phyloP scores from a whole-genome alignment of 1,140 invertebrate species.

The Lutraria rhynchaena region DNA sequence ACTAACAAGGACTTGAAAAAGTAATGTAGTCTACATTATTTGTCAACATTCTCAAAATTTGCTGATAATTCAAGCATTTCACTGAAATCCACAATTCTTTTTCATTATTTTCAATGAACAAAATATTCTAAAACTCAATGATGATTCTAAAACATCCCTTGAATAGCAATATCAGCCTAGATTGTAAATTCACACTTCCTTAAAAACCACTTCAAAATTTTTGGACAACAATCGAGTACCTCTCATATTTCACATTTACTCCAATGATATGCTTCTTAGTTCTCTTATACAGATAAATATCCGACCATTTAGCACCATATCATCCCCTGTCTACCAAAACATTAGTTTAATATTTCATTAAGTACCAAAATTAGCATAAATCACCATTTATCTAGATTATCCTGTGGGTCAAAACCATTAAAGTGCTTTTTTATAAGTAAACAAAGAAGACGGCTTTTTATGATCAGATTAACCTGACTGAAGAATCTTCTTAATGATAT shows the following conservation, averaged over 20 bases:
- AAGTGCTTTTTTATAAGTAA: too few relatives aligned
- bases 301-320: slow-evolving; percentile 2
- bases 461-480: not conserved
- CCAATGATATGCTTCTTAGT: too few relatives aligned
- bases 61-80: too few relatives aligned
- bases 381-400: not conserved
- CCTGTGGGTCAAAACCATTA: too few relatives aligned
- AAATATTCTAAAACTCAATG: too few relatives aligned
- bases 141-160: too few relatives aligned
- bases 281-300: slow-evolving; percentile 25
- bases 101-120: too few relatives aligned
- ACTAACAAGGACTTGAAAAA: not conserved
- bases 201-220: not conserved
- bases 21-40: not conserved
- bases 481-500: not conserved
- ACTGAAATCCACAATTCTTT: too few relatives aligned
- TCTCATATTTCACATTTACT: slow-evolving; percentile 22
- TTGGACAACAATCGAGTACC: not conserved
- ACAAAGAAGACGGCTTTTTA: not conserved
- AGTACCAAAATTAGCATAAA: slow-evolving; percentile 35
- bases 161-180: too few relatives aligned
- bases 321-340: slow-evolving; percentile 12
- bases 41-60: not conserved
- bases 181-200: not conserved
- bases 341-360: slow-evolving; percentile 28